phyloP scores from a whole-genome alignment of 2,113 vertebrate species.

The Mirounga angustirostris region DNA sequence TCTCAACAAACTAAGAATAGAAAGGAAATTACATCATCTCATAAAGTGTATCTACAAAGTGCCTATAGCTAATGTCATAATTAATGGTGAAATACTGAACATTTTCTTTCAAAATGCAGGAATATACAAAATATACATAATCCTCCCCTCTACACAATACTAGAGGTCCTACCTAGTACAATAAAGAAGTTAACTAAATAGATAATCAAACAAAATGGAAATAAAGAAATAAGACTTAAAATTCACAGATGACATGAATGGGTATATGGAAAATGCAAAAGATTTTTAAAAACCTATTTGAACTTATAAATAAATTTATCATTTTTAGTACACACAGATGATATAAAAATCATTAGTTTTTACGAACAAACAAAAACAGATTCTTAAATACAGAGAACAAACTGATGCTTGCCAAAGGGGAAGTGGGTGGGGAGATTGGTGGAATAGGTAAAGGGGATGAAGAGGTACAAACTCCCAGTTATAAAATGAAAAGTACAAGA shows the following conservation, averaged over 20 bases:
- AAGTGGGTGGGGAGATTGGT: neutral
- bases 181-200: neutral
- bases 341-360: neutral
- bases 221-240: neutral
- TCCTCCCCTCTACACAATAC: neutral
- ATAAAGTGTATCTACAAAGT: neutral
- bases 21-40: neutral
- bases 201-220: neutral
- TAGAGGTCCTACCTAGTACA: neutral
- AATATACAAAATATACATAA: neutral
- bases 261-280: neutral
- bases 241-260: neutral
- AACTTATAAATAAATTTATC: neutral
- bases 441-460: neutral
- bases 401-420: neutral
- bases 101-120: neutral
- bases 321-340: neutral
- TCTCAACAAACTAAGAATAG: neutral
- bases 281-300: neutral
- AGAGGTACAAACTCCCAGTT: neutral
- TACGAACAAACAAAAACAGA: neutral
- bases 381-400: neutral
- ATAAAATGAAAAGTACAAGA: neutral
- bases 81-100: neutral
- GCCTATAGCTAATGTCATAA: neutral